Base-by-base conservation (phyloP, 92 coral and sea anemone genomes). In the Porites lobata region DNA sequence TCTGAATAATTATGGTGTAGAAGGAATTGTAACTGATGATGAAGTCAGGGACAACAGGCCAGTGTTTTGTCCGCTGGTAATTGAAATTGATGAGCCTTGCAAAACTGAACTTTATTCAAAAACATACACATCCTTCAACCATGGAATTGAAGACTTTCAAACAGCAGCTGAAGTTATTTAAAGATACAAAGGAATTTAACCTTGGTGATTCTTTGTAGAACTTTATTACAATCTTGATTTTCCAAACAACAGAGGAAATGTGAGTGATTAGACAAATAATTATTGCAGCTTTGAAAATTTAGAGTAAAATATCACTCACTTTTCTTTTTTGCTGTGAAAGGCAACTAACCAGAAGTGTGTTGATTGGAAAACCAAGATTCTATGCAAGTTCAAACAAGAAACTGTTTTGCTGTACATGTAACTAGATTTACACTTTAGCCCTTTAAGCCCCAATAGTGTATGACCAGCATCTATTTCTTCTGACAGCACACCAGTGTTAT, bases 141-240 rank as follows among this genome's bases (percentile, higher is more conserved):
- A 77, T 78, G 90, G 90, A 18, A 65, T 86, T 56, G 90, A 86
- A 50, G 75, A 77, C 72, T 86, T 72, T 56, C 65, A 53, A 56
- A 73, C 51, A 84, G 88, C 61, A 21, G 70, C 61, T 21, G 82
- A 77, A 77, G 67, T 77, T 77, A 66, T 54, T 77, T 69, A 77
- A 66, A 77, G 67, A 77, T 56, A 77, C 67, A 66, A 57, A 7
- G 32, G 19, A 77, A 57, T 47, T 77, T 66, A 57, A 65, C 50
- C 67, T 66, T 47, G 51, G 82, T 24, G 56, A 63, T 77, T 77
- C 67, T 54, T 64, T 7, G 69, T 64, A 24, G 69, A 64, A 64
- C 69, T 64, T 15, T 24, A 64, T 64, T 15, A 26, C 29, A 26
- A 26, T 26, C 29, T 26, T 26, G 29, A 26, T 26, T 26, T 26